Evolutionary conservation across 2,888 invertebrate genomes (phyloP).

Genomic region (Drosophila yooni): DNA sequence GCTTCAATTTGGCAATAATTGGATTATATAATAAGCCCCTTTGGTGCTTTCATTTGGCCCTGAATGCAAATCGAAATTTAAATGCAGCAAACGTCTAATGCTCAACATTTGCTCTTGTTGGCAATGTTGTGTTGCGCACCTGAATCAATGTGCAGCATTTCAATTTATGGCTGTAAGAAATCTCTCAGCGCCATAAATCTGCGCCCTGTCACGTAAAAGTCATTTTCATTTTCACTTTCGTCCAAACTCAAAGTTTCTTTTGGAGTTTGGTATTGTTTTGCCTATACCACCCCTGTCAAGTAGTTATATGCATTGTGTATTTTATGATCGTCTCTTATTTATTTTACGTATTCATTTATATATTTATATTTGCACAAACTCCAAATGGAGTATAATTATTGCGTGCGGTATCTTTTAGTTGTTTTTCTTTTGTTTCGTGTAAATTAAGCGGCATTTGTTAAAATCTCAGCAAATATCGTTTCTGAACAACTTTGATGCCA

Average conservation of each 20-base stretch:
- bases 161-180: conserved; percentile 23
- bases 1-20: conserved; percentile 78
- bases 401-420: conserved; percentile 13
- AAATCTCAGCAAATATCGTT: conserved; percentile 13
- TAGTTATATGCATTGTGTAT: conserved; percentile 36
- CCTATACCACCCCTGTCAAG: background rate
- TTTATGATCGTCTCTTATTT: background rate
- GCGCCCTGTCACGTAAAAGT: conserved; percentile 61
- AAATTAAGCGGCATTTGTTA: conserved; percentile 17
- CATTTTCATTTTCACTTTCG: conserved; percentile 68
- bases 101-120: conserved; percentile 14
- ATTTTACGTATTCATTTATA: conserved; percentile 5
- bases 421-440: conserved; percentile 13
- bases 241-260: conserved; percentile 46
- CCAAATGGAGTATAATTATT: background rate
- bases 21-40: conserved; percentile 70
- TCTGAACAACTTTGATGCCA: conserved; percentile 4
- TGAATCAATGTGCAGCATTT: conserved; percentile 53
- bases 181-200: conserved; percentile 59
- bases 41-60: conserved; percentile 73
- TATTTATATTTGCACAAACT: conserved; percentile 11
- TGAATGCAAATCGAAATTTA: conserved; percentile 76
- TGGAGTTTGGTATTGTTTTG: conserved; percentile 27
- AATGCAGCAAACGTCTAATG: conserved; percentile 68
- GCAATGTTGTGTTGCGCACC: conserved; percentile 22